Evolutionary conservation across 2,113 vertebrate genomes (phyloP), one percentile per base, ranked within the genome.

Genomic region (Daboia siamensis): DNA sequence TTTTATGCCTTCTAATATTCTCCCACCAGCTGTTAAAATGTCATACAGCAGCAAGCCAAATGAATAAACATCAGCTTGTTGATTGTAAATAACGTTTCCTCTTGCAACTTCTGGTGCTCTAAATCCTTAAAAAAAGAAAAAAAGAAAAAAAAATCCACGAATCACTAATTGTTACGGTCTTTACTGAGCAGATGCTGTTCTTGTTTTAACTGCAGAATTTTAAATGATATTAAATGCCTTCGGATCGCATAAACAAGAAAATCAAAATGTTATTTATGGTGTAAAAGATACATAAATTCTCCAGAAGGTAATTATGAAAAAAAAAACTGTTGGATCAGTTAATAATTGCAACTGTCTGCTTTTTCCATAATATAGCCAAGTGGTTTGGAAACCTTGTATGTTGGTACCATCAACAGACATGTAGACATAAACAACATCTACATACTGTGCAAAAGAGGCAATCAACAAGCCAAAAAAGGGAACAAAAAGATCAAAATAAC

Each of bases 1-100:
- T 97, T 98, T 99, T 97, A 99, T 95, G 33, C 99, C 99, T 90
- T 99, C 99, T n/a, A 97, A 97, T 96, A 99, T 99, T 93, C 99
- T 98, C 87, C 98, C 96, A 5, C 99, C 99, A 55, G 97, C 97
- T 88, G 99, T 99, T 96, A 99, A 97, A 93, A 99, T 98, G 97
- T 99, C 99, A 94, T 99, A 99, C 52, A 99, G 98, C 48, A 99
- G 97, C 95, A 99, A 97, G 87, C 99, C 99, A 94, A 99, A 99
- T 0, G 99, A 99, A 97, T 99, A 99, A 91, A 99, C 95, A 92
- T 99, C 99, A 21, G 99, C 99, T 96, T 99, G 99, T 92, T 99
- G 98, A 95, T 99, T 99, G 95, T 99, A 99, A 97, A 98, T 99
- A 94, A 99, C 98, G 90, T 99, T 99, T 95, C 99, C 99, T 94